phyloP scores from a whole-genome alignment of 2,888 invertebrate species.

The Drosophila meridionalis region DNA sequence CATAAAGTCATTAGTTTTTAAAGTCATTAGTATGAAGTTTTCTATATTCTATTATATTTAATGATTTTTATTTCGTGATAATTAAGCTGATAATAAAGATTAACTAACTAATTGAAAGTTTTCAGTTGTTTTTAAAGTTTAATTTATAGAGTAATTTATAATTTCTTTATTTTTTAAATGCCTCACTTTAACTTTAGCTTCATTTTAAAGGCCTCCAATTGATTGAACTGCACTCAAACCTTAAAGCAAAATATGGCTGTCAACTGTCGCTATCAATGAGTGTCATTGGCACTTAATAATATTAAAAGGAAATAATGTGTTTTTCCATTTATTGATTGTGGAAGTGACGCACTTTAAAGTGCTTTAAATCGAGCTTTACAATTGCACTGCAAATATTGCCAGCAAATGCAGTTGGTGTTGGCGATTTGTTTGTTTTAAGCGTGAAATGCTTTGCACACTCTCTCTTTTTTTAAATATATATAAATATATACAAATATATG shows the following conservation, averaged over 20 bases:
- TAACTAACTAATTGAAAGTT: background rate
- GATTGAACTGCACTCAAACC: background rate
- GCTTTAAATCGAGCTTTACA: conserved; percentile 17
- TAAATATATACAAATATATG: conserved; percentile 4
- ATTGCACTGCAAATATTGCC: conserved; percentile 31
- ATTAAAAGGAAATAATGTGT: background rate
- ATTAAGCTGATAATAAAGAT: too few species aligned
- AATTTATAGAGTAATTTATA: too few species aligned
- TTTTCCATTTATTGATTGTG: conserved; percentile 17
- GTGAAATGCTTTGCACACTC: conserved; percentile 39
- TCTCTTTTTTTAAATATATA: conserved; percentile 2
- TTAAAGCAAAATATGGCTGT: background rate
- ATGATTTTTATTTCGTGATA: too few species aligned
- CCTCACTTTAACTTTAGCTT: too few species aligned
- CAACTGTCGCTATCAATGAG: background rate
- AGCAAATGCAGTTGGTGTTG: conserved; percentile 28
- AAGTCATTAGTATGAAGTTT: too few species aligned
- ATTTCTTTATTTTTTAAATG: background rate
- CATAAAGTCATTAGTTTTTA: too few species aligned
- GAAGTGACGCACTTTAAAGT: background rate
- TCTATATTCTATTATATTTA: too few species aligned
- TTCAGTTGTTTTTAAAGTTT: background rate
- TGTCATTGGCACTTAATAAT: conserved; percentile 5
- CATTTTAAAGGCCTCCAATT: background rate
- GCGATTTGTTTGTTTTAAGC: conserved; percentile 65